These are phyloP conservation scores for Rhopilema esculentum DNA, from an alignment of 30 jellyfish, hydroid and myxozoan genomes.

Conservation along the genomic window DNA sequence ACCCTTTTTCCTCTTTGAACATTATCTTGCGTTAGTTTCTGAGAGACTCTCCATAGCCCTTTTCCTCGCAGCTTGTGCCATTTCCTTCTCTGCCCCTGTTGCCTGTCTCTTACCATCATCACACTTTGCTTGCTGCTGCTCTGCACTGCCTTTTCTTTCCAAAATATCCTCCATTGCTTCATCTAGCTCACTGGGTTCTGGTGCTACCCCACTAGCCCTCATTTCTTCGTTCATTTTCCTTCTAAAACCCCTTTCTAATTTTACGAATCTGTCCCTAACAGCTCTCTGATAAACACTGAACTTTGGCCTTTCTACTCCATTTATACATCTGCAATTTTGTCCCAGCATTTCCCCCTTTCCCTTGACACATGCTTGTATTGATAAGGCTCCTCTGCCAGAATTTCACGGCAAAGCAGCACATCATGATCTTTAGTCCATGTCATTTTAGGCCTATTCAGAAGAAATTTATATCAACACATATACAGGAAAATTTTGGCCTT, in stretches of 20 bases:
- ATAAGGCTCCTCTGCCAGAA: conserved; percentile 48
- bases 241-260: conserved; percentile 8
- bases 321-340: neutral
- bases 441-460: conserved; percentile 32
- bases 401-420: conserved; percentile 4
- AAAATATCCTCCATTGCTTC: conserved; percentile 31
- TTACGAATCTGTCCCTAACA: conserved; percentile 18
- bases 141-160: conserved; percentile 19
- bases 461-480: neutral
- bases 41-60: neutral
- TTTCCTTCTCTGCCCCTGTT: neutral
- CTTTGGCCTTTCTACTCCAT: conserved; percentile 20
- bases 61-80: conserved; percentile 1
- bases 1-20: neutral
- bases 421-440: conserved; percentile 50
- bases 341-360: conserved; percentile 60
- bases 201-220: conserved; percentile 22
- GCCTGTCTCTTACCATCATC: neutral
- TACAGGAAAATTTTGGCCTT: neutral
- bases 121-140: neutral
- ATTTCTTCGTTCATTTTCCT: neutral
- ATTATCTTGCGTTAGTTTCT: neutral
- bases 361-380: conserved; percentile 26
- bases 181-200: conserved; percentile 20
- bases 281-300: conserved; percentile 30